Evolutionary conservation across 2,113 vertebrate genomes (phyloP), one percentile per base, ranked within the genome.

Genomic region (Mormoops blainvillei): DNA sequence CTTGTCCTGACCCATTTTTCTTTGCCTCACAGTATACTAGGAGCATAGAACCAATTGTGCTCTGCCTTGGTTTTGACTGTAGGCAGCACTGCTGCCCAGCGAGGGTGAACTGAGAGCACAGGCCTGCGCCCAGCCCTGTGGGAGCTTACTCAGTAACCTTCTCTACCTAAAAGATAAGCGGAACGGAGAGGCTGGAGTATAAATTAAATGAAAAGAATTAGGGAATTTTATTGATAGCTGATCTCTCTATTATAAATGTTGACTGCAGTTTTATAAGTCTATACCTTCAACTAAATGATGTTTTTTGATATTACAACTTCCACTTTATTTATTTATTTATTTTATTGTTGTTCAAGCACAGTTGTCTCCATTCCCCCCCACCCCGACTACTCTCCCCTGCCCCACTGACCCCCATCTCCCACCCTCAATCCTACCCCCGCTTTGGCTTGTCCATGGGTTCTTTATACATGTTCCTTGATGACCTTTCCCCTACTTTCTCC

Each of bases 71-170:
- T 65, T 33, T 71, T 48, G 28, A 16, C 41, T 22, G 0, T 22
- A 36, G 63, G 38, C 4, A 65, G 22, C 26, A 15, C 19, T 31
- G 8, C 31, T 48, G n/a, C 5, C 31, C 14, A 38, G 33, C 12
- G 20, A 7, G 8, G 28, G 1, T 19, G 22, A 65, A 28, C 26
- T 18, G 9, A 24, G 10, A 0, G 33, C 28, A 7, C 20, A n/a
- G n/a, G n/a, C 54, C 16, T 4, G 8, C n/a, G 2, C 6, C 31
- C 4, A 52, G 18, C 54, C 14, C 50, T 22, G 2, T 0, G 0
- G 12, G 26, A 65, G 20, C 1, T n/a, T 87, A 54, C 48, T 38
- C 38, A 48, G 11, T 19, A 52, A 4, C 7, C 20, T 38, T 31
- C 0, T 67, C 48, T 94, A 24, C 24, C 16, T 84, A 63, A 76